phyloP scores from a whole-genome alignment of 2,888 invertebrate species.

The Bombyx huttoni region DNA sequence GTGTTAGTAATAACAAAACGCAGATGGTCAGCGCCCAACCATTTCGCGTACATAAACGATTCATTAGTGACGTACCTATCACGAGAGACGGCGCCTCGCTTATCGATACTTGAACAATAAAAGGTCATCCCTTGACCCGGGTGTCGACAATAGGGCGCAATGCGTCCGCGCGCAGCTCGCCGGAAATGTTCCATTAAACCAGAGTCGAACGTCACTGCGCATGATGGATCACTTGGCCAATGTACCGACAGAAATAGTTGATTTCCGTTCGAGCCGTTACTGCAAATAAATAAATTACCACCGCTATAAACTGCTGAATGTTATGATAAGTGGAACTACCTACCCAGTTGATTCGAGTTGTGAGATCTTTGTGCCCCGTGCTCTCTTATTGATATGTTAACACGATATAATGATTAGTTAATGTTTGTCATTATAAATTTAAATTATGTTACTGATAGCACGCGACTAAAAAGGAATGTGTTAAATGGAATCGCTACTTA shows the following conservation, averaged over 20 bases:
- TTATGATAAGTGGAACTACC: slow-evolving; percentile 3
- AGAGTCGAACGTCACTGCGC: slow-evolving; percentile 24
- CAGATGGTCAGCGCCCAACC: neutral
- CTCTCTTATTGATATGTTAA: too few species aligned
- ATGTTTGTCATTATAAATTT: too few species aligned
- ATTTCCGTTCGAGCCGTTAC: slow-evolving; percentile 21
- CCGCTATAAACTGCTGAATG: slow-evolving; percentile 5
- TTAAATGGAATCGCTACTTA: too few species aligned
- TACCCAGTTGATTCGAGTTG: neutral
- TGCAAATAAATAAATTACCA: slow-evolving; percentile 17
- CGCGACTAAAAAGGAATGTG: too few species aligned
- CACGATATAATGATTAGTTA: too few species aligned
- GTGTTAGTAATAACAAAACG: neutral
- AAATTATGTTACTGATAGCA: too few species aligned
- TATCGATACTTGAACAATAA: slow-evolving; percentile 43
- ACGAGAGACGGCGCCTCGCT: slow-evolving; percentile 32
- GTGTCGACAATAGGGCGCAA: slow-evolving; percentile 28
- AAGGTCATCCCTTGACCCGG: slow-evolving; percentile 39
- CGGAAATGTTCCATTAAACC: slow-evolving; percentile 40
- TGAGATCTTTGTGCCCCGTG: too few species aligned
- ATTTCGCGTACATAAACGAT: slow-evolving; percentile 4
- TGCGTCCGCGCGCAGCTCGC: slow-evolving; percentile 30
- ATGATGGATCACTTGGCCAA: slow-evolving; percentile 30
- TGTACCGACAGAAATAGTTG: slow-evolving; percentile 17
- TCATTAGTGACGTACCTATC: slow-evolving; percentile 20